phyloP scores from a whole-genome alignment of 2,113 vertebrate genomes.

The Nothocercus julius region DNA sequence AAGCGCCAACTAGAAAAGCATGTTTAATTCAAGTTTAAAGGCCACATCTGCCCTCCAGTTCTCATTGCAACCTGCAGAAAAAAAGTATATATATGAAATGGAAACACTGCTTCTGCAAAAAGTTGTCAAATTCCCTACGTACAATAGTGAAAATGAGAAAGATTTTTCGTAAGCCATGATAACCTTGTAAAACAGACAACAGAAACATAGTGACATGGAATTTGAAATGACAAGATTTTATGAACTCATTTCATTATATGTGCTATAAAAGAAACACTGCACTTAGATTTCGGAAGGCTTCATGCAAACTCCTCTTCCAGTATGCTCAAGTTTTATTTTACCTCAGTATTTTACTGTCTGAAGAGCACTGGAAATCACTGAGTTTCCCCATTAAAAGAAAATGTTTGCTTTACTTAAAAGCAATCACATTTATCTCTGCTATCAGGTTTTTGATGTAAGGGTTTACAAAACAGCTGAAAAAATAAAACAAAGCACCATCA shows the following conservation, averaged over 20 bases:
- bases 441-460: neutral
- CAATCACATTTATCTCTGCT: neutral
- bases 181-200: neutral
- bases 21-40: neutral
- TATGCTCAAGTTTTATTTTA: neutral
- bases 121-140: neutral
- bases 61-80: neutral
- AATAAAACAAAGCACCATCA: neutral
- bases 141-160: neutral
- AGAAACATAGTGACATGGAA: neutral
- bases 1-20: neutral
- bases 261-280: neutral
- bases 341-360: neutral
- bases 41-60: neutral
- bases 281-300: neutral
- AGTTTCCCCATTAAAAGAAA: neutral
- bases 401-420: neutral
- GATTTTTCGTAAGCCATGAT: accelerated
- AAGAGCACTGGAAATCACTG: neutral
- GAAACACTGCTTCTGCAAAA: neutral
- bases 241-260: neutral
- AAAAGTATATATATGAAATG: neutral
- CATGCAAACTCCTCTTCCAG: neutral
- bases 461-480: neutral
- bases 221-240: neutral